A percentile compares a stretch with the other conserved stretches of the same genome.
phyloP scores from a whole-genome alignment of 2,797 vertebrate genomes.

The Syngnathus acus region DNA sequence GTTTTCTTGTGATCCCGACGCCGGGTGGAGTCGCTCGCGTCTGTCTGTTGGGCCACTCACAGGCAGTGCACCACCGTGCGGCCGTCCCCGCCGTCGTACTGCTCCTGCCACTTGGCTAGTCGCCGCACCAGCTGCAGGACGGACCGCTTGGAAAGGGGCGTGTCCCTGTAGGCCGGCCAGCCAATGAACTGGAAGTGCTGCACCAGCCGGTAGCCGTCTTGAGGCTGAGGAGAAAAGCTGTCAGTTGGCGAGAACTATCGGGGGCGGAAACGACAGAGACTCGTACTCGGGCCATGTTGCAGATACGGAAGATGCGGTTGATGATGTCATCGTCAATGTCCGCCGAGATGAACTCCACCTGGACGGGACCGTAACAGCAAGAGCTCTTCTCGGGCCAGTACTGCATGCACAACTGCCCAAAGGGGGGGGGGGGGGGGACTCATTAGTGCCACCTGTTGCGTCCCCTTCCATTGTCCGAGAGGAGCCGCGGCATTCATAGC shows the following conservation, averaged over 20 bases:
- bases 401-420: slow-evolving; percentile 85
- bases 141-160: slow-evolving; percentile 90
- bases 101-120: slow-evolving; percentile 95
- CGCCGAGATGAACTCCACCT: slow-evolving; percentile 95
- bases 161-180: slow-evolving; percentile 96
- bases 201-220: slow-evolving; percentile 92
- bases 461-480: too few species aligned
- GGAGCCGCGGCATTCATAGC: not conserved
- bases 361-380: slow-evolving; percentile 90
- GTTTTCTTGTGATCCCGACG: too few species aligned
- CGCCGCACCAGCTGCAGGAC: slow-evolving; percentile 88
- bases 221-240: slow-evolving; percentile 69
- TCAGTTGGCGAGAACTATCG: not conserved
- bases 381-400: slow-evolving; percentile 98
- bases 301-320: slow-evolving; percentile 96
- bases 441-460: too few species aligned
- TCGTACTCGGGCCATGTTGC: slow-evolving; percentile 93
- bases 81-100: slow-evolving; percentile 90
- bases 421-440: not conserved
- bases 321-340: slow-evolving; percentile 97
- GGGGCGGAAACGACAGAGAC: not conserved
- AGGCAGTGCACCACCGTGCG: slow-evolving; percentile 94
- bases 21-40: too few species aligned
- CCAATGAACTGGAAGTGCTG: slow-evolving; percentile 98
- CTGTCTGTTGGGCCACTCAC: slow-evolving; percentile 65